Percentiles rank a stretch among this genome's conserved stretches.
These are phyloP conservation scores for Aphelenchoides fujianensis DNA, from an alignment of 1,140 invertebrate species.

Conservation along the genomic window DNA sequence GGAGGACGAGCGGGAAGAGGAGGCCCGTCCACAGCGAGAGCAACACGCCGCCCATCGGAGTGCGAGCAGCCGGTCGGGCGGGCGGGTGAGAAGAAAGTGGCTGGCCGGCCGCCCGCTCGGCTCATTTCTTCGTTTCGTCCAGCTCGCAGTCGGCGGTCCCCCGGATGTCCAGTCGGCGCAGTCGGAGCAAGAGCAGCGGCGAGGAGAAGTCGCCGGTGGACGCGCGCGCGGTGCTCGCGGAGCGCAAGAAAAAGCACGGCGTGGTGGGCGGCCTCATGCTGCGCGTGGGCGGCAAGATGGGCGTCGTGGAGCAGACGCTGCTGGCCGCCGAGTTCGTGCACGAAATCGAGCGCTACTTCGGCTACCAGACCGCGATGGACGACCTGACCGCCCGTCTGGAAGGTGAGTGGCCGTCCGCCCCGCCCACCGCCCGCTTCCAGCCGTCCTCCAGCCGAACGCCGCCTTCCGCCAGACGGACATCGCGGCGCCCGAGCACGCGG, in stretches of 20 bases:
- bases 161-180: not conserved
- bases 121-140: not conserved
- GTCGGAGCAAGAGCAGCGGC: not conserved
- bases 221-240: constrained; percentile 10
- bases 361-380: constrained; percentile 18
- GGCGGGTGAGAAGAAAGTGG: too few species aligned
- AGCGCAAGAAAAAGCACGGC: constrained; percentile 26
- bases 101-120: too few species aligned
- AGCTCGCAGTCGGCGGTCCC: not conserved
- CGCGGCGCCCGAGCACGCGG: constrained; percentile 5
- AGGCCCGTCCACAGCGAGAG: too few species aligned
- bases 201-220: not conserved
- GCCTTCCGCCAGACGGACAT: constrained; percentile 10
- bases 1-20: too few species aligned
- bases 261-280: constrained; percentile 17
- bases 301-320: constrained; percentile 26
- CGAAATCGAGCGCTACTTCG: constrained; percentile 21
- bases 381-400: constrained; percentile 21
- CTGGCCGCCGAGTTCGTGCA: constrained; percentile 24
- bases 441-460: constrained; percentile 34
- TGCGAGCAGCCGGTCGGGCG: too few species aligned
- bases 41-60: too few species aligned
- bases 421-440: constrained; percentile 7
- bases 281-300: constrained; percentile 27
- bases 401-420: constrained; percentile 12